Conservation (phyloP, 2,113 vertebrate genomes). For the Aptenodytes patagonicus region DNA sequence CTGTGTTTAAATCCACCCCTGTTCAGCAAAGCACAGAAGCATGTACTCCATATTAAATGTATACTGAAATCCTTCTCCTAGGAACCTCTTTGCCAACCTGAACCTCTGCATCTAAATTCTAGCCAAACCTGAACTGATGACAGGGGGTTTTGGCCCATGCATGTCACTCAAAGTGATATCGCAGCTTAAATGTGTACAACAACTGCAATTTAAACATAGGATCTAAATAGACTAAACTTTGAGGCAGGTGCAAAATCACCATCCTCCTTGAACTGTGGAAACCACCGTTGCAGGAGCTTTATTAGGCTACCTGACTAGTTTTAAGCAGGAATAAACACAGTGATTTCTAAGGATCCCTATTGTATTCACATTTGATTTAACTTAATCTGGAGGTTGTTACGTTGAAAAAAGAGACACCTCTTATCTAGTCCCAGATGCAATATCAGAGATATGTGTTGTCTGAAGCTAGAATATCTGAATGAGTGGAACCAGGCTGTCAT, state of each 20-base stretch:
- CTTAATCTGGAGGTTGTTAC: background rate
- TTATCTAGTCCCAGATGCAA: background rate
- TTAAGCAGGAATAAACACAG: background rate
- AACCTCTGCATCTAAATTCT: background rate
- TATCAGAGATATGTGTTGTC: accelerated
- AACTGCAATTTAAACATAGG: background rate
- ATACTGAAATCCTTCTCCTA: background rate
- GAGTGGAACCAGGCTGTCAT: background rate
- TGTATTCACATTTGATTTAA: background rate
- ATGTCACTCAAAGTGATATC: background rate
- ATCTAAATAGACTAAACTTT: background rate
- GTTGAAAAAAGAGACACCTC: background rate
- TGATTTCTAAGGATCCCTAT: background rate
- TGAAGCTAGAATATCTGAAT: background rate
- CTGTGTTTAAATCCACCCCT: background rate
- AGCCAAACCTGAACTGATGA: background rate
- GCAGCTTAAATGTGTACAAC: background rate
- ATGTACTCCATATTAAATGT: background rate
- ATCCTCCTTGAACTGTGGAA: background rate
- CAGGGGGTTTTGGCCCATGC: background rate
- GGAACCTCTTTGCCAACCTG: background rate
- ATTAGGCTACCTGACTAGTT: background rate
- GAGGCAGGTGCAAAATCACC: background rate
- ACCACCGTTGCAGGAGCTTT: background rate
- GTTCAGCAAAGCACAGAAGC: background rate